Evolutionary conservation across 2,113 vertebrate genomes (phyloP), one percentile per base, ranked within the genome.

Genomic region (Grammomys dolichurus): DNA sequence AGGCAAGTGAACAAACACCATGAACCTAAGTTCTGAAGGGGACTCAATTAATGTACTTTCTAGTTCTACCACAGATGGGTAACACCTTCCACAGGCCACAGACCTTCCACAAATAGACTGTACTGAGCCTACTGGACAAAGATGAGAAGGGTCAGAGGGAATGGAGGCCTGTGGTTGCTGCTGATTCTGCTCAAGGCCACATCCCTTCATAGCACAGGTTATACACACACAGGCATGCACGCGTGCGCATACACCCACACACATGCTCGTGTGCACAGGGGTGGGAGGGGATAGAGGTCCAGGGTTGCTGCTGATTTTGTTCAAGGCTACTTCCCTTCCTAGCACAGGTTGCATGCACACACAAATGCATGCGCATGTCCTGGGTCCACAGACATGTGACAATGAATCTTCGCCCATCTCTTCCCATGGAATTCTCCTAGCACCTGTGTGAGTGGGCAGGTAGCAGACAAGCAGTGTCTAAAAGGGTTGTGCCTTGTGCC

Each of bases 31-130:
- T 51, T 65, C 20, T 46, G 46, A 77, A 91, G 69, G 31, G 36
- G 33, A 75, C 0, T 16, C 43, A 58, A n/a, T 13, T 13, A 6
- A 9, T 0, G 0, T 28, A 65, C 48, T n/a, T 69, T 56, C 22
- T 2, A 67, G 90, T 40, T 78, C 70, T 33, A 17, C 76, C 31
- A n/a, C 28, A 65, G 28, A 80, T 14, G 69, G 28, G 48, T 33
- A n/a, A 70, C 26, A 69, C 63, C 80, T 67, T 40, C 63, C 40
- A 33, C 26, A 43, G 22, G 24, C 14, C 63, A 13, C 16, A 93
- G 51, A 65, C 1, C 6, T 43, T 31, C n/a, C 58, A 46, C 46
- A 36, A 48, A 90, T 5, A 51, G 92, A 24, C 43, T 16, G 11
- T 36, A 43, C 5, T 58, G 11, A 56, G 26, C 31, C 14, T 81